Evolutionary conservation across 2,888 invertebrate genomes (phyloP).

Genomic region (Alitta virens): DNA sequence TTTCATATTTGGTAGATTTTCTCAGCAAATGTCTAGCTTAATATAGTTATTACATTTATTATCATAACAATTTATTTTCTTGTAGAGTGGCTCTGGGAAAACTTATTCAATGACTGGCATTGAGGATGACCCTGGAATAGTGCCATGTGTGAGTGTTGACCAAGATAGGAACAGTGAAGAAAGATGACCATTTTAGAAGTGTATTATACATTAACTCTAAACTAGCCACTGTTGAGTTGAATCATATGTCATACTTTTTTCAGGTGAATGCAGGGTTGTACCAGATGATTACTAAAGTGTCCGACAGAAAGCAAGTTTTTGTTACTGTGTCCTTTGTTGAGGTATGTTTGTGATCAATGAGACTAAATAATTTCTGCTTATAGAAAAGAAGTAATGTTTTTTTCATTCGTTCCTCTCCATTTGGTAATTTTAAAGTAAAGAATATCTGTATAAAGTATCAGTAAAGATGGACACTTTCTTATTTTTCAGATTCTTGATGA

Average conservation of each 20-base stretch:
- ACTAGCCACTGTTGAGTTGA: too few relatives aligned
- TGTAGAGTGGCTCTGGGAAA: conserved; percentile 47
- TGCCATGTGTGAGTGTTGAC: conserved; percentile 45
- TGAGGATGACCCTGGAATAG: conserved; percentile 46
- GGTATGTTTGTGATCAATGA: conserved; percentile 29
- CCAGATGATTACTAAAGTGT: conserved; percentile 35
- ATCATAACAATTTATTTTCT: neutral
- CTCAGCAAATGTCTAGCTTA: neutral
- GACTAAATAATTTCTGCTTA: neutral
- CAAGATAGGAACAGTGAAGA: too few relatives aligned
- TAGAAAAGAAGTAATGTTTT: neutral
- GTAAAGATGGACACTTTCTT: neutral
- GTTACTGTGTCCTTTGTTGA: conserved; percentile 47
- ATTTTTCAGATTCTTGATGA: conserved; percentile 43
- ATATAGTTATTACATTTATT: neutral
- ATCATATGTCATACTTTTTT: conserved; percentile 6
- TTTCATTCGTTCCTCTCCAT: too few relatives aligned
- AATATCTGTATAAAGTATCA: too few relatives aligned
- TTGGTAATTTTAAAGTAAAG: too few relatives aligned
- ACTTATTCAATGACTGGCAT: conserved; percentile 45
- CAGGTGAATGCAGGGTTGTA: conserved; percentile 43
- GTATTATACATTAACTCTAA: too few relatives aligned
- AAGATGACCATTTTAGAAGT: too few relatives aligned
- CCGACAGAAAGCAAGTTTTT: conserved; percentile 40
- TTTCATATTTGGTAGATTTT: neutral